Evolutionary conservation across 2,113 vertebrate species (phyloP), one percentile per base, ranked within the genome.

Genomic region (Monopterus albus): DNA sequence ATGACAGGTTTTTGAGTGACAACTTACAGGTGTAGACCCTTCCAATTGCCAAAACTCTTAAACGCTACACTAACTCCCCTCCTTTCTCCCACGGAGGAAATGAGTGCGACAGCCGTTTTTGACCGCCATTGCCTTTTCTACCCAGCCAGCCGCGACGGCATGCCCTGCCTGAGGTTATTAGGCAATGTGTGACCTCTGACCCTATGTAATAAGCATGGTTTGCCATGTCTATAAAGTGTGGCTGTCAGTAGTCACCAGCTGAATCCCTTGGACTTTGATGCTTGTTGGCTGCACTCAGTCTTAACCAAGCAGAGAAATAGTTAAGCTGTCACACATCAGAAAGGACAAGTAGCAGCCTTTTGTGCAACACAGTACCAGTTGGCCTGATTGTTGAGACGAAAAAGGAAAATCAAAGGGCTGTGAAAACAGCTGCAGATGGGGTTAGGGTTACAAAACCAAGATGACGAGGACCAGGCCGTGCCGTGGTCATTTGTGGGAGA

Each of bases 1-100:
- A 75, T 83, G 92, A 93, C 92, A 93, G 87, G 53, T 71, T 82
- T n/a, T 60, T 92, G 92, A 94, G 87, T 92, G 93, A 93, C 92
- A 84, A 36, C 85, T 90, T 92, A 89, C 93, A 94, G 93, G 92
- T 94, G 93, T 70, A 55, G 29, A 42, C 66, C 56, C 40, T 63
- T 57, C 64, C 52, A 72, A 73, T 67, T 82, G 79, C 70, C 80
- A 5, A 75, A 71, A 86, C 66, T 66, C 82, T 83, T 70, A 69
- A 76, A 74, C 43, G 66, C 52, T 9, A 14, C 49, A 43, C n/a
- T 61, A 39, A 3, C 75, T 78, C 77, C 75, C 51, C 56, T 58
- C 62, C 60, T 58, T 72, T 73, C 51, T 68, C 70, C 72, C 39
- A 45, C 57, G 35, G 21, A 40, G 61, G 57, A 69, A 87, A 74